Percentiles rank a stretch among this genome's conserved stretches.
Conservation (phyloP, 2,888 invertebrate species). For the Metallyticus violacea region DNA sequence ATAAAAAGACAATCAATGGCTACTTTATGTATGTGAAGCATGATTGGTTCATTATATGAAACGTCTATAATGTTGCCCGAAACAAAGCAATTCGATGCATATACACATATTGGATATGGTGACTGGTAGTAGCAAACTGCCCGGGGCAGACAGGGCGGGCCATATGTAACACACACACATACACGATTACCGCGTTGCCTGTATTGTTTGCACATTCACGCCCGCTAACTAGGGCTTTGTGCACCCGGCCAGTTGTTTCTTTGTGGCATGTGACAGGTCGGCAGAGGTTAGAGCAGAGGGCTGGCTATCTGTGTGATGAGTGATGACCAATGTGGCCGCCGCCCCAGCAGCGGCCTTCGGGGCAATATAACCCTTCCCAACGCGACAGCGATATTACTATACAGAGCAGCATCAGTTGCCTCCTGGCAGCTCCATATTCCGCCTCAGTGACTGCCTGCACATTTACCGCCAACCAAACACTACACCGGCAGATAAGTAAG, state of each 20-base stretch:
- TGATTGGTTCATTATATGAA: constrained; percentile 27
- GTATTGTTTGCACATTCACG: constrained; percentile 20
- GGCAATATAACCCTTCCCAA: background rate
- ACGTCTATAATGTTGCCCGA: constrained; percentile 8
- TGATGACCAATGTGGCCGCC: constrained; percentile 16
- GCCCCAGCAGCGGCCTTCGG: background rate
- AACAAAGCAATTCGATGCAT: constrained; percentile 1
- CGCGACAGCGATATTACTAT: background rate
- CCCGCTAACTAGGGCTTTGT: constrained; percentile 18
- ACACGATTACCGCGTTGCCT: background rate
- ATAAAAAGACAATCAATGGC: constrained; percentile 19
- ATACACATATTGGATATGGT: background rate
- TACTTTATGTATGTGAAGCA: constrained; percentile 9
- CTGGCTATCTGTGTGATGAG: background rate
- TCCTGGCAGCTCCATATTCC: background rate
- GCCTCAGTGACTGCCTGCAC: background rate
- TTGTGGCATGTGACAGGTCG: constrained; percentile 13
- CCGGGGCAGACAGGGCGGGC: background rate
- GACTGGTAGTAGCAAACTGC: background rate
- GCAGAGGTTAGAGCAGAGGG: constrained; percentile 9
- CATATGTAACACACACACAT: background rate
- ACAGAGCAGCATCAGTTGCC: background rate
- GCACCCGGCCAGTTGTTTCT: background rate
- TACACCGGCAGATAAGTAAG: background rate
- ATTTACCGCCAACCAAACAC: background rate